Conservation (phyloP, 2,113 vertebrate genomes). For the Myiopsitta monachus region DNA sequence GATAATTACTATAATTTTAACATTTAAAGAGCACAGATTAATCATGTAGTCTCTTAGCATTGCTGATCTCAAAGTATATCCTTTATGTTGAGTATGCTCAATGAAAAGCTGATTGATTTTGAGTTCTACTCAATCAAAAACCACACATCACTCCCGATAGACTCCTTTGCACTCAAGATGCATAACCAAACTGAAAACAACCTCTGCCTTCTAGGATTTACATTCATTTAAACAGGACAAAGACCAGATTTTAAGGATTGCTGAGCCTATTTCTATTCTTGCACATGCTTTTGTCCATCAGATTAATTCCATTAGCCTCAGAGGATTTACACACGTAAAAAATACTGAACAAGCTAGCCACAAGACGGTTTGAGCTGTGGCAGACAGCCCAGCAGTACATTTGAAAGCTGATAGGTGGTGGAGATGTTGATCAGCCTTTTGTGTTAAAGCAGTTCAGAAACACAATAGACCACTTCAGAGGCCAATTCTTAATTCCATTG, state of each 20-base stretch:
- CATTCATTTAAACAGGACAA: neutral
- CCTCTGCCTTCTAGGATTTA: neutral
- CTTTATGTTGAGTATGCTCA: neutral
- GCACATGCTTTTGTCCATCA: neutral
- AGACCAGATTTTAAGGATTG: neutral
- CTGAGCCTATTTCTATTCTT: neutral
- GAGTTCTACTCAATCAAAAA: neutral
- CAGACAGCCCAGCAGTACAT: neutral
- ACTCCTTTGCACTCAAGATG: neutral
- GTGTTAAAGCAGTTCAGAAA: neutral
- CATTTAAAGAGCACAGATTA: neutral
- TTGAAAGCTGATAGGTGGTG: neutral
- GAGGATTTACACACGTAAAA: neutral
- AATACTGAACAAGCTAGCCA: neutral
- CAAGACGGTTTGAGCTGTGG: neutral
- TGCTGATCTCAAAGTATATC: neutral
- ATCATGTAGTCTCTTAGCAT: neutral
- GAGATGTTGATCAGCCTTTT: neutral
- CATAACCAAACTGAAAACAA: neutral
- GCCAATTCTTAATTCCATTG: neutral
- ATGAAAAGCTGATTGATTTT: slow-evolving; percentile 5
- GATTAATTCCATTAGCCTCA: neutral
- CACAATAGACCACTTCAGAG: neutral
- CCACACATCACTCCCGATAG: neutral
- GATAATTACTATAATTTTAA: neutral